These are phyloP conservation scores for Urocitellus parryii DNA, from an alignment of 2,113 vertebrate genomes.

Conservation along the genomic window DNA sequence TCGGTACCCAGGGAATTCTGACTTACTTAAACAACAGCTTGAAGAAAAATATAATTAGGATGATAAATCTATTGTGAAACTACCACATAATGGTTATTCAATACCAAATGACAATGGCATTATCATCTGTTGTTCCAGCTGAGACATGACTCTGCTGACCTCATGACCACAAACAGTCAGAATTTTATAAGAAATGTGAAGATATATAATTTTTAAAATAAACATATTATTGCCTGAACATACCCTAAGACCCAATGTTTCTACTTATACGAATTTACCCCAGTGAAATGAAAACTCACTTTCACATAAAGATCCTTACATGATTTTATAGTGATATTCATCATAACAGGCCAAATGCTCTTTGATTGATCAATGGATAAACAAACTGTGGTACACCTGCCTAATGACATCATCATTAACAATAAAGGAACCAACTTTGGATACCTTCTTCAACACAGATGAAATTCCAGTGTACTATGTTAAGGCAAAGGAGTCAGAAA, in stretches of 20 bases:
- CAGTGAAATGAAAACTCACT: conserved; percentile 3
- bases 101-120: not conserved
- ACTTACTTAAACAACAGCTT: conserved; percentile 60
- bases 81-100: not conserved
- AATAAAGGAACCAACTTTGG: not conserved
- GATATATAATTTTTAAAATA: not conserved
- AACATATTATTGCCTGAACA: not conserved
- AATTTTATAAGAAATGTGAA: conserved; percentile 7
- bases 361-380: not conserved
- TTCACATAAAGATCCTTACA: not conserved
- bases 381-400: not conserved
- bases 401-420: not conserved
- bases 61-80: conserved; percentile 57
- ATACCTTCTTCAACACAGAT: not conserved
- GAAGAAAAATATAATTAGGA: conserved; percentile 59
- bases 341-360: not conserved
- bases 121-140: not conserved
- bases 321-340: not conserved
- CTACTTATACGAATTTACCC: not conserved
- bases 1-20: not conserved
- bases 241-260: not conserved
- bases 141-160: not conserved
- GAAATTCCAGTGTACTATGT: not conserved
- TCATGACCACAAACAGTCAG: not conserved
- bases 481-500: not conserved